Conservation (phyloP, 2,888 invertebrate genomes). For the Pheosia gnoma region DNA sequence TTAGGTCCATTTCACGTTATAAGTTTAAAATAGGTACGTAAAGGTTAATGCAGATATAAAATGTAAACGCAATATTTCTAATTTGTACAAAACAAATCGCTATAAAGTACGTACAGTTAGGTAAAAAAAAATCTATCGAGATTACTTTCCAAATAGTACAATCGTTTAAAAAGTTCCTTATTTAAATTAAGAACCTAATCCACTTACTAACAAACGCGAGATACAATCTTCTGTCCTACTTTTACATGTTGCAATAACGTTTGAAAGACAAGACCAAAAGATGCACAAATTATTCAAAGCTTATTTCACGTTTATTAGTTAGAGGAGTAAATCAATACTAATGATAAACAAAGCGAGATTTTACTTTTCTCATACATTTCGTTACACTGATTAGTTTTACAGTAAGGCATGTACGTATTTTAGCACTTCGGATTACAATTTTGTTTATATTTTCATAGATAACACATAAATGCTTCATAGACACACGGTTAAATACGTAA, state of each 20-base stretch:
- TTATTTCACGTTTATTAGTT: no score
- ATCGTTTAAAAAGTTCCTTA: neutral
- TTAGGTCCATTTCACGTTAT: slow-evolving; percentile 74
- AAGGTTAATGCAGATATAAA: slow-evolving; percentile 31
- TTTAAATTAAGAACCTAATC: neutral
- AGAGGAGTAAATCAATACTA: neutral
- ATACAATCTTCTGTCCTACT: neutral
- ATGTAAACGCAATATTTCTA: slow-evolving; percentile 13
- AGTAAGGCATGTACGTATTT: slow-evolving; percentile 37
- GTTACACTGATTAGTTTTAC: slow-evolving; percentile 11
- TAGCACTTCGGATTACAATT: slow-evolving; percentile 31
- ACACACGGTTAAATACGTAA: slow-evolving; percentile 16
- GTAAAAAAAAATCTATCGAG: neutral
- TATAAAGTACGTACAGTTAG: neutral
- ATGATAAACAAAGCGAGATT: neutral
- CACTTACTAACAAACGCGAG: neutral
- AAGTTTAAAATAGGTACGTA: slow-evolving; percentile 26
- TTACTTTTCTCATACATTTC: neutral
- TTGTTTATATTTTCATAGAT: slow-evolving; percentile 19
- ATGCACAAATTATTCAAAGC: no score
- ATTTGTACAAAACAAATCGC: slow-evolving; percentile 5
- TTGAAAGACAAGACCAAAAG: no score
- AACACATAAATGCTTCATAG: slow-evolving; percentile 27
- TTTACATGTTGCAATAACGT: neutral
- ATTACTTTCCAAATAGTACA: slow-evolving; percentile 5